Conservation (phyloP, 2,113 vertebrate species). For the Ictalurus furcatus region DNA sequence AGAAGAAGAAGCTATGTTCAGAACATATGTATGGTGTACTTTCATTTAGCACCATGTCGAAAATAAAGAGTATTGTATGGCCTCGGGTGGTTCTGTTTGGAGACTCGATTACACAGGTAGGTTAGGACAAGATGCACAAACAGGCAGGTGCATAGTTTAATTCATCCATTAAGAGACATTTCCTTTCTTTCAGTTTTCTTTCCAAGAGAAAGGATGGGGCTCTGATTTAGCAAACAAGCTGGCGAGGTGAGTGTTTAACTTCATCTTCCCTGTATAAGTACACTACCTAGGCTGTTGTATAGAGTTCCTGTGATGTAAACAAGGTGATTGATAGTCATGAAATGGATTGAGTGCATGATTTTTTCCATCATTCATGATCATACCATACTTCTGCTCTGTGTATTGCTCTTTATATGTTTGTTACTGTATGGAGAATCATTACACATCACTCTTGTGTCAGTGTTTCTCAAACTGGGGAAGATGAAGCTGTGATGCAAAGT, state of each 20-base stretch:
- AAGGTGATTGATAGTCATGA: background rate
- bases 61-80: conserved; percentile 70
- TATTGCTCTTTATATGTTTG: background rate
- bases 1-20: background rate
- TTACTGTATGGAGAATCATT: background rate
- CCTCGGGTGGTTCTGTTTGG: conserved; percentile 87
- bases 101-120: conserved; percentile 94
- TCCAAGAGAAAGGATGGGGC: conserved; percentile 87
- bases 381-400: too few relatives aligned
- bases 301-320: background rate
- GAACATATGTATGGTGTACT: background rate
- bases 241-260: conserved; percentile 76
- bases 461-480: background rate
- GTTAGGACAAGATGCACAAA: background rate
- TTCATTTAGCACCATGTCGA: conserved; percentile 61
- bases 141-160: background rate
- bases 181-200: conserved; percentile 77
- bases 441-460: background rate
- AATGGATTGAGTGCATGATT: background rate
- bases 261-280: too few relatives aligned
- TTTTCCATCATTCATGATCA: background rate
- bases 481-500: background rate
- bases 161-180: background rate
- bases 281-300: background rate
- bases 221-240: conserved; percentile 80